Conservation (phyloP, 2,888 invertebrate genomes). For the Plagiodera versicolora region DNA sequence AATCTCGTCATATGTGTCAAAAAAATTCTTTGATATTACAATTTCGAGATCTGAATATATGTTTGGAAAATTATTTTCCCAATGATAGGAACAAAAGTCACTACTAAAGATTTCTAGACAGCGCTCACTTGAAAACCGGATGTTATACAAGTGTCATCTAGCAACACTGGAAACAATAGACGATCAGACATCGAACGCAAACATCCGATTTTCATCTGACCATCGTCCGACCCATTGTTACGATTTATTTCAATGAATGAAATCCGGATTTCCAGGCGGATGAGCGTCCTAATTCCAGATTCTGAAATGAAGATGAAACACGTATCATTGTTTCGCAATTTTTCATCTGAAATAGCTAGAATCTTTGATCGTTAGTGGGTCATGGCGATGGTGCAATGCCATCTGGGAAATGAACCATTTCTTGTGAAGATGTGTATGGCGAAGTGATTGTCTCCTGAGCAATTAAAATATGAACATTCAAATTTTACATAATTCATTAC, state of each 20-base stretch:
- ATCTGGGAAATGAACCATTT: conserved; percentile 26
- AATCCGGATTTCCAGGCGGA: conserved; percentile 43
- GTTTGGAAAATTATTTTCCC: too few relatives aligned
- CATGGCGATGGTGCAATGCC: conserved; percentile 27
- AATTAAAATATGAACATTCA: conserved; percentile 8
- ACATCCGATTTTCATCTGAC: conserved; percentile 29
- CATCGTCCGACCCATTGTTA: conserved; percentile 34
- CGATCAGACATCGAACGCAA: conserved; percentile 16
- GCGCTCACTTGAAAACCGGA: conserved; percentile 17
- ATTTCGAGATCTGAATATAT: background rate
- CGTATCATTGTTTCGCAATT: conserved; percentile 31
- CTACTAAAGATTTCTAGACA: background rate
- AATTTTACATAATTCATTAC: conserved; percentile 9
- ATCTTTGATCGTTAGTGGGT: conserved; percentile 22
- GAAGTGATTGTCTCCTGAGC: conserved; percentile 13
- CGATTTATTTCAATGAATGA: conserved; percentile 15
- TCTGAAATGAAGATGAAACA: conserved; percentile 32
- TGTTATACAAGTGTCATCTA: conserved; percentile 29
- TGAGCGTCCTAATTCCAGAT: conserved; percentile 40
- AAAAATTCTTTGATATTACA: too few relatives aligned
- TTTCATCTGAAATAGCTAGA: conserved; percentile 25
- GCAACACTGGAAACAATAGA: conserved; percentile 24
- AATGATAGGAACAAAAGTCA: background rate
- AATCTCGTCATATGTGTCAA: too few relatives aligned
- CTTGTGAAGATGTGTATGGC: conserved; percentile 10